phyloP scores from a whole-genome alignment of 2,797 vertebrate species.

The Chaetodon trifasciatus region DNA sequence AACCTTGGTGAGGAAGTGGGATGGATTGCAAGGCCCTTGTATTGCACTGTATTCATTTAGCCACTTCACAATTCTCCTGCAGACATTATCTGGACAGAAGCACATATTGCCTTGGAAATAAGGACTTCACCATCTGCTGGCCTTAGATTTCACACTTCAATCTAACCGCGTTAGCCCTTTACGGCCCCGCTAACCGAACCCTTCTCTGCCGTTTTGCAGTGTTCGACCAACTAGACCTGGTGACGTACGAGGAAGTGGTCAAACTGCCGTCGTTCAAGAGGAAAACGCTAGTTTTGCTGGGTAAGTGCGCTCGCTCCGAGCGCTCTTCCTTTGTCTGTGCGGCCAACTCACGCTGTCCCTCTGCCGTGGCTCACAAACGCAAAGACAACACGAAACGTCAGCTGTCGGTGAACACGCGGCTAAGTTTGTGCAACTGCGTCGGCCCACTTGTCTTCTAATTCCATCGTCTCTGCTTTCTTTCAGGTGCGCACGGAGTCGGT shows the following conservation, averaged over 20 bases:
- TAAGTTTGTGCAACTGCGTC: no score
- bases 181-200: not conserved
- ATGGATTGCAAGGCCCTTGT: not conserved
- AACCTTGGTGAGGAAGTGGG: not conserved
- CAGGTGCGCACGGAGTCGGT: slow-evolving; percentile 97
- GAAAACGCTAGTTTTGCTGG: slow-evolving; percentile 94
- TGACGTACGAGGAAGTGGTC: slow-evolving; percentile 91
- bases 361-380: no score
- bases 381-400: no score
- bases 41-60: not conserved
- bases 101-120: not conserved
- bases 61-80: not conserved
- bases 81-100: not conserved
- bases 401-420: no score
- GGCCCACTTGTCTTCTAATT: no score
- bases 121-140: not conserved
- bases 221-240: slow-evolving; percentile 99
- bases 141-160: not conserved
- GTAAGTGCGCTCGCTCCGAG: slow-evolving; percentile 44
- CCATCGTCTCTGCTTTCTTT: not conserved
- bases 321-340: no score
- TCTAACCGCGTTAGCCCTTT: not conserved
- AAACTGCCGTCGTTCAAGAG: slow-evolving; percentile 93
- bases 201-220: slow-evolving; percentile 82
- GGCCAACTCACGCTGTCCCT: no score